phyloP scores from a whole-genome alignment of 2,888 invertebrate genomes.

The Tenthredo scrophulariae region DNA sequence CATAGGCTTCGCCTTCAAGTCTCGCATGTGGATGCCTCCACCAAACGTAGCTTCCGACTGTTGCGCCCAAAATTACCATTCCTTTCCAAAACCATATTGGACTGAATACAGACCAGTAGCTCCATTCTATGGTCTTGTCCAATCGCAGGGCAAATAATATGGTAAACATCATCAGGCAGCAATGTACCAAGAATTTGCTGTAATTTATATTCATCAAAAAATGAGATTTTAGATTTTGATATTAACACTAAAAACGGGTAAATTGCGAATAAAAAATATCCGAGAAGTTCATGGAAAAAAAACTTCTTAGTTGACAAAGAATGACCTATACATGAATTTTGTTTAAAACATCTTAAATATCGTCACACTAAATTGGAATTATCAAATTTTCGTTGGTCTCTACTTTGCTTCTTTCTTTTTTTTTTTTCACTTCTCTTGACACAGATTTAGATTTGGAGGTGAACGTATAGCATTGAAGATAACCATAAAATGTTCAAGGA shows the following conservation, averaged over 20 bases:
- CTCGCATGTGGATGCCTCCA: slow-evolving; percentile 98
- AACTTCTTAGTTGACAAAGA: neutral
- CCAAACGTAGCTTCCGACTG: slow-evolving; percentile 96
- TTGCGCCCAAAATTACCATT: slow-evolving; percentile 93
- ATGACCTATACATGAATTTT: neutral
- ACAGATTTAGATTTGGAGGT: slow-evolving; percentile 30
- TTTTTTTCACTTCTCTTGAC: slow-evolving; percentile 11
- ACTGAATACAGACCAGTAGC: slow-evolving; percentile 96
- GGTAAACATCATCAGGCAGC: slow-evolving; percentile 94
- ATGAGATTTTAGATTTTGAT: slow-evolving; percentile 1
- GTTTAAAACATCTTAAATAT: neutral
- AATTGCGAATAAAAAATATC: neutral
- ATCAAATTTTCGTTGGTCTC: neutral
- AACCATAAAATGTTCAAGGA: slow-evolving; percentile 6
- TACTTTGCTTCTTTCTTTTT: neutral
- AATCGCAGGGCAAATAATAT: slow-evolving; percentile 93
- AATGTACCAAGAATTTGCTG: slow-evolving; percentile 98
- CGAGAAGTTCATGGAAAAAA: neutral
- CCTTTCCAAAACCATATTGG: slow-evolving; percentile 99
- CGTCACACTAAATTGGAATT: neutral
- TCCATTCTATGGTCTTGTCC: slow-evolving; percentile 94
- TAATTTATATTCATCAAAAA: slow-evolving; percentile 71
- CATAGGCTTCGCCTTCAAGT: slow-evolving; percentile 96
- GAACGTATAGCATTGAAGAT: slow-evolving; percentile 5
- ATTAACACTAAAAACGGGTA: neutral